Evolutionary conservation across 92 coral and sea anemone species (phyloP), one percentile per base, ranked within the genome.

Genomic region (Umimayanthus kanabou): DNA sequence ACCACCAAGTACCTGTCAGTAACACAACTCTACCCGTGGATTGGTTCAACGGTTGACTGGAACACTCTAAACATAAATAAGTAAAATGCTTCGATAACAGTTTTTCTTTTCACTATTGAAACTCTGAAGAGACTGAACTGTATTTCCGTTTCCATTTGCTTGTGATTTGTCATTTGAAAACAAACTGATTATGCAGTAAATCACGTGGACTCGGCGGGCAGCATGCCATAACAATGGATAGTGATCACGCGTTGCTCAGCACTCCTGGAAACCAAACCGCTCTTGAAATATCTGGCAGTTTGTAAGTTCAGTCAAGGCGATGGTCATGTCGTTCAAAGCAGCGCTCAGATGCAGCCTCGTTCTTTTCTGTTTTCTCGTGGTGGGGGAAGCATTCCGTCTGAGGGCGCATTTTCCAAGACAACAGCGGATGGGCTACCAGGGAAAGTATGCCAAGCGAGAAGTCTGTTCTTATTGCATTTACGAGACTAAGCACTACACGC

Each of bases 341-440:
- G 87, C 28, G 42, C 78, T 83, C 11, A 26, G 79, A 13, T 45
- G 64, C 28, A 33, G 76, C 66, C 33, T 94, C 26, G 87, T 85
- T 83, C 37, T 91, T 6, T 58, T 87, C 16, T 77, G 87, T 29
- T n/a, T 88, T 30, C 22, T 76, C 49, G 37, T 64, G 61, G 82
- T 80, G 1, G 81, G 90, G 23, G 95, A 92, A 65, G 58, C 95
- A 14, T 96, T 96, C 70, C 94, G 95, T 40, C 91, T 93, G 40
- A 94, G 84, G 67, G 98, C 98, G 50, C 94, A 91, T 29, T 96
- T 96, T 70, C 98, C 98, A 16, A 88, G 90, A 72, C 94, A 89
- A 2, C 94, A 91, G 28, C 76, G 88, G 6, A 57, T 70, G 29
- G 89, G 87, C 49, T 65, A 88, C 81, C 88, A 90, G n/a, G 87